Evolutionary conservation across 2,113 vertebrate species (phyloP), one percentile per base, ranked within the genome.

Genomic region (Catharus fuscescens): DNA sequence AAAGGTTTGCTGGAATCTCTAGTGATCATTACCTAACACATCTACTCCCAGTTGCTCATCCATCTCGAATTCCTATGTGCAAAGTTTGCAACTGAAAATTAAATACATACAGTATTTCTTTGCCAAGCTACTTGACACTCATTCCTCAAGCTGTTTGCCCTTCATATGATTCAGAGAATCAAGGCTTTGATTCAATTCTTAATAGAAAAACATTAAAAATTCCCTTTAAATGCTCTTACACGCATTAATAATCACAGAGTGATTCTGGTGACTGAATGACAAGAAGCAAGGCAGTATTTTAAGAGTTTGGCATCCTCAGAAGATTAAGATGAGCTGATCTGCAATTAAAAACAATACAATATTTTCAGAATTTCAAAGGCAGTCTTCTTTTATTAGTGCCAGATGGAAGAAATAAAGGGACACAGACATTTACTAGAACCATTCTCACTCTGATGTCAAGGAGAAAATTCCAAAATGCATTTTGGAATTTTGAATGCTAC

Each of bases 121-220:
- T 5, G 3, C 69, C 81, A 94, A 83, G 61, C 48, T 86, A n/a
- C 53, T 78, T 79, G 36, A 90, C n/a, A 38, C 13, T 71, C 45
- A 50, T 60, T 86, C 38, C 73, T 76, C 70, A 77, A 82, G 47
- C 50, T 93, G 26, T 79, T 77, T 81, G 36, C 56, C 54, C 88
- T 65, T 65, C 5, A 2, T 28, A 21, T 20, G 83, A 64, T 64
- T 92, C 60, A 85, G 26, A 85, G 25, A 62, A 92, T 65, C 45
- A 48, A 9, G 9, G 11, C 61, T 94, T 71, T 72, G 42, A 93
- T 85, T 94, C 66, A 82, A 79, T 93, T 94, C 94, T 93, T 92
- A 85, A 91, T n/a, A 93, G 47, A 53, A 89, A 81, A 86, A 47
- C 38, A 86, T 93, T 70, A n/a, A 76, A 93, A 82, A 89, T 88